A percentile compares a stretch with the other conserved stretches of the same genome.
Evolutionary conservation across 2,113 vertebrate genomes (phyloP).

Genomic region (Coturnix japonica): DNA sequence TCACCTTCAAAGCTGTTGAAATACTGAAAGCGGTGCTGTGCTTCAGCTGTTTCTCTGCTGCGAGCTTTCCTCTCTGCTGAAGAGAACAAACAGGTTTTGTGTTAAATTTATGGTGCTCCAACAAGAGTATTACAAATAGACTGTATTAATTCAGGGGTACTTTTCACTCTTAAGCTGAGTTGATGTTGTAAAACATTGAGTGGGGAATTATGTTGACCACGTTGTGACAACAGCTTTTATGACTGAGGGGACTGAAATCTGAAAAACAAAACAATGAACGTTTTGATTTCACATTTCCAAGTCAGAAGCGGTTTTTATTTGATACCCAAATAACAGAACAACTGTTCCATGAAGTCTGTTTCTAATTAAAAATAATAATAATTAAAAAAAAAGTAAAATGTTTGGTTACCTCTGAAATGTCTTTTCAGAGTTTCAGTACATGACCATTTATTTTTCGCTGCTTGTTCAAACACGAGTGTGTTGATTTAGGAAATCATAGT

Average conservation of each 20-base stretch:
- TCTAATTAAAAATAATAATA: neutral
- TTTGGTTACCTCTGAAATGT: neutral
- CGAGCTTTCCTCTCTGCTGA: neutral
- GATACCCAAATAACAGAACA: neutral
- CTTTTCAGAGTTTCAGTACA: neutral
- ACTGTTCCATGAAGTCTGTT: neutral
- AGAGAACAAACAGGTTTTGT: neutral
- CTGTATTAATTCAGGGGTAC: too few relatives aligned
- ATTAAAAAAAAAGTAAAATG: neutral
- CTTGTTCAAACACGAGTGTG: neutral
- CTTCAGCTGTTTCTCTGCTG: neutral
- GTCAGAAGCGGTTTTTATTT: neutral
- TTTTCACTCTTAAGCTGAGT: too few relatives aligned
- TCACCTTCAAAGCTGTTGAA: neutral
- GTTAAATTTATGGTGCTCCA: neutral
- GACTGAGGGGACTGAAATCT: neutral
- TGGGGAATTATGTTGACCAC: neutral
- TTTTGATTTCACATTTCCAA: neutral
- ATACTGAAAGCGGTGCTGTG: accelerated
- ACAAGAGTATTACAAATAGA: neutral
- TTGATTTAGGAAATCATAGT: neutral
- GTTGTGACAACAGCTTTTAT: neutral
- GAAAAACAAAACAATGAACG: neutral
- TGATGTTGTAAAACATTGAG: neutral
- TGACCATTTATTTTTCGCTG: neutral